Evolutionary conservation across 2,113 vertebrate genomes (phyloP), one percentile per base, ranked within the genome.

Genomic region (Chlamydotis undulata): DNA sequence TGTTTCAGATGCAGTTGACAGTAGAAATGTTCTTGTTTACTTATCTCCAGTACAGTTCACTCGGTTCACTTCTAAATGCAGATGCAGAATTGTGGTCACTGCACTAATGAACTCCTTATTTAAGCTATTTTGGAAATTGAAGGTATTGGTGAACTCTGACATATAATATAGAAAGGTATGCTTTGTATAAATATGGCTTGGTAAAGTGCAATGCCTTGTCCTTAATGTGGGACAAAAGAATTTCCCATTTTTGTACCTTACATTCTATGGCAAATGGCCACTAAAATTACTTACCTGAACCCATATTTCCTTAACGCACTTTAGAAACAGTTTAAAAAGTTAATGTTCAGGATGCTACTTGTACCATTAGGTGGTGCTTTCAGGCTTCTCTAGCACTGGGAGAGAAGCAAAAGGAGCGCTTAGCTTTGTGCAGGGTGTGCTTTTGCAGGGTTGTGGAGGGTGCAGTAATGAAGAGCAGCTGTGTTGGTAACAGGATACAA

Each of bases 301-400:
- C 37, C 5, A 0, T 53, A 18, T 50, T 6, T 96, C 61, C 28
- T 76, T 86, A 31, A 85, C 41, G 28, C 39, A 61, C 52, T 28
- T 4, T 29, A 96, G 57, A 86, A 79, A 70, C 6, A 39, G 76
- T 59, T 81, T 15, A 31, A 60, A 64, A 94, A 61, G 6, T 56
- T 70, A 81, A 88, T 56, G 86, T 71, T 94, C 28, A 63, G 49
- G 82, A 61, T 61, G 41, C 39, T 89, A 5, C 57, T 91, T 79
- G 49, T 95, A 55, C 68, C 35, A 68, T 93, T 91, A 94, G 85
- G 56, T 90, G 85, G 87, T 92, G 89, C 94, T 97, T 97, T 95
- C 83, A 94, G 76, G 39, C 79, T 88, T 71, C 53, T 82, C 15
- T 78, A 83, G 68, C 41, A 9, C 2, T 47, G 57, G 69, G 59